A percentile compares a stretch with the other conserved stretches of the same genome.
These are phyloP conservation scores for Aleadryas rufinucha DNA, from an alignment of 2,113 vertebrate species.

Conservation along the genomic window DNA sequence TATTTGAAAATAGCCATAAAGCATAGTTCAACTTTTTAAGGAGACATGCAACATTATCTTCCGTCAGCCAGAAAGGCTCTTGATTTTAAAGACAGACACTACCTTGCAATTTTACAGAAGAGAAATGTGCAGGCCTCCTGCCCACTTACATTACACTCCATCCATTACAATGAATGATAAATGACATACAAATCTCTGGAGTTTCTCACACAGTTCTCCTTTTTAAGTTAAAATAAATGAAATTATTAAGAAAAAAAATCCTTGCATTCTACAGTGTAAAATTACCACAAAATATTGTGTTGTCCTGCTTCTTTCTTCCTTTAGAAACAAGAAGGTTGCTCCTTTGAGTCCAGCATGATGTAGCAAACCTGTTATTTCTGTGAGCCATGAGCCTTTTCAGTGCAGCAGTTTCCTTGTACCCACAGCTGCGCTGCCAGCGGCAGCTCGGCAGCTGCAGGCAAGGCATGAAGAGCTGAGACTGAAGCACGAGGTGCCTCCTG, in stretches of 20 bases:
- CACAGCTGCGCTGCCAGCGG: fast-evolving
- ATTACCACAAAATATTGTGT: not conserved
- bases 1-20: not conserved
- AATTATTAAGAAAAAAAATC: not conserved
- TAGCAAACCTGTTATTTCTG: not conserved
- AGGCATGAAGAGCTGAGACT: not conserved
- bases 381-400: not conserved
- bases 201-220: not conserved
- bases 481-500: not conserved
- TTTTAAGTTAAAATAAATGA: not conserved
- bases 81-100: not conserved
- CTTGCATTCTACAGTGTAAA: not conserved
- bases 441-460: not conserved
- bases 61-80: not conserved
- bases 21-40: not conserved
- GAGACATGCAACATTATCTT: not conserved
- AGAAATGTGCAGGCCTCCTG: not conserved
- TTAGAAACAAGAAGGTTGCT: not conserved
- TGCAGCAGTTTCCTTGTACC: not conserved
- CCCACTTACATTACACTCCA: not conserved
- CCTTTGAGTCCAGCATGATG: not conserved
- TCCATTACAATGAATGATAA: not conserved
- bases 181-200: not conserved
- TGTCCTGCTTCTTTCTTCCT: not conserved
- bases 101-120: not conserved